phyloP scores from a whole-genome alignment of 2,113 vertebrate genomes.

The Chaetura pelagica region DNA sequence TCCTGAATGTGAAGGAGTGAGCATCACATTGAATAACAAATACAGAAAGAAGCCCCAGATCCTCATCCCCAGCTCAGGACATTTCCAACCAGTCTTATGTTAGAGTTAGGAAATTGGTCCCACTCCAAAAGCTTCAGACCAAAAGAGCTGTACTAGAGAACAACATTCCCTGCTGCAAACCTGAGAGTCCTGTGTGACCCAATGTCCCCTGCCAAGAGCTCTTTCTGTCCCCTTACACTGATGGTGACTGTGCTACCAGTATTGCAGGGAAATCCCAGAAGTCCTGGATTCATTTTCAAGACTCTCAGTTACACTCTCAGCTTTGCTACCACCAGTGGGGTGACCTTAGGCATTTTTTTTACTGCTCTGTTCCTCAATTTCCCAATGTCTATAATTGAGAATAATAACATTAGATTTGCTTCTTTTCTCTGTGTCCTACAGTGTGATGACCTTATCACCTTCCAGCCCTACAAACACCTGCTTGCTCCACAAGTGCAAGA shows the following conservation, averaged over 20 bases:
- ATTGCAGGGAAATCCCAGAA: neutral
- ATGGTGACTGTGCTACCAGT: neutral
- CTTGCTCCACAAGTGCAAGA: neutral
- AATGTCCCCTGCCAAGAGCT: neutral
- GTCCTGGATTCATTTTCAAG: neutral
- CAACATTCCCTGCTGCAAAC: neutral
- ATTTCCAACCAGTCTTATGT: accelerated
- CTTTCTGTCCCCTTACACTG: accelerated
- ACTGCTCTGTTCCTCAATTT: neutral
- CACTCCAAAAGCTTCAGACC: neutral
- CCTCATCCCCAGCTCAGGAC: neutral
- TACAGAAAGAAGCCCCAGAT: neutral
- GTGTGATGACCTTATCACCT: neutral
- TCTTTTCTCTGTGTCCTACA: neutral
- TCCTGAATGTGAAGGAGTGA: neutral
- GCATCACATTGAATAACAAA: neutral
- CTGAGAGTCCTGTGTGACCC: neutral
- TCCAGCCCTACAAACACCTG: neutral
- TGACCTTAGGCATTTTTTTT: neutral
- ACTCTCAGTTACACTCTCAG: neutral
- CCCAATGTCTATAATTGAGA: accelerated
- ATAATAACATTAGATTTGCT: neutral
- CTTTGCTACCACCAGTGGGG: neutral
- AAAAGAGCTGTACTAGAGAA: neutral
- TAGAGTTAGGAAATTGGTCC: neutral